Evolutionary conservation across 2,797 vertebrate species (phyloP), one percentile per base, ranked within the genome.

Genomic region (Syngnathus rostellatus): DNA sequence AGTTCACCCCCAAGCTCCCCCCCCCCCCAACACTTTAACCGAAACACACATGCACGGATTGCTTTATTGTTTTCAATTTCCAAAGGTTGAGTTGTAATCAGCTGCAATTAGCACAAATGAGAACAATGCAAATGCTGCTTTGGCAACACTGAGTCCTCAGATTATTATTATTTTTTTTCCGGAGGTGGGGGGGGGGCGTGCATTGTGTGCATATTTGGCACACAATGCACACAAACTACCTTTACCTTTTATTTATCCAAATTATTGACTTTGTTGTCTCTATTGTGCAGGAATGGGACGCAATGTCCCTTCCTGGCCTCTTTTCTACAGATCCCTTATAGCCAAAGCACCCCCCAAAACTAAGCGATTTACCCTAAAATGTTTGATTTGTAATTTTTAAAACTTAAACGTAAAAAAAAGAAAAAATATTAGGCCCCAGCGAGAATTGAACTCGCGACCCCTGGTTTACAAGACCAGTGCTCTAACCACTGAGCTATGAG

Each of bases 381-480:
- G 3, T 9, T 51, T 21, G 19, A 48, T 48, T 4, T 8, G 19
- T 51, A 51, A 2, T 53, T 53, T 11, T 53, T 1, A 53, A 21
- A 1, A 5, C 8, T 39, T n/a, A 45, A 45, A 9, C 16, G 50
- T 3, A 14, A 25, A 62, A 45, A 62, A 62, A 12, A 23, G 2
- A 45, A 45, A 19, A 38, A 23, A 1, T 0, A 1, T 0, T 0
- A 87, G 83, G 86, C 84, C 84, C 68, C 83, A 86, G 85, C 43
- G 79, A 88, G 87, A 86, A 84, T 88, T 83, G 88, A 89, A 89
- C 88, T 88, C 83, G 0, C 80, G 77, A 88, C 87, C 86, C 84
- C 87, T 88, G 87, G 85, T 85, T 88, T 87, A 86, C 84, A 86
- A 87, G 82, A 88, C 84, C 83, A 88, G 85, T 87, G 86, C 86